phyloP scores from a whole-genome alignment of 2,113 vertebrate species.

The Myotis yumanensis region DNA sequence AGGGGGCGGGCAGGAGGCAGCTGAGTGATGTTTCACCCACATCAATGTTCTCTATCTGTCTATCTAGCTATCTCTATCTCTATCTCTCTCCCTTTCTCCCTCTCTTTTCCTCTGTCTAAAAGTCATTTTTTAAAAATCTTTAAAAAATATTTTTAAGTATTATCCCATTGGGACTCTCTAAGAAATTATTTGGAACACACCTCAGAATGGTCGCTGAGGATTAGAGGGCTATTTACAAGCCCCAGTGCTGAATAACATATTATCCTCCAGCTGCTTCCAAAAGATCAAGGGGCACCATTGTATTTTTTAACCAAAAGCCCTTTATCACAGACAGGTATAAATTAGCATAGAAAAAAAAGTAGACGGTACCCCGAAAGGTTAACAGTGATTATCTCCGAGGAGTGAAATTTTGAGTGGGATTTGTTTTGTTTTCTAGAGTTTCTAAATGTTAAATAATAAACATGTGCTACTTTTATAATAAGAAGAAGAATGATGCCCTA shows the following conservation, averaged over 20 bases:
- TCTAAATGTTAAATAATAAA: conserved; percentile 20
- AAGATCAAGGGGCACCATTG: not conserved
- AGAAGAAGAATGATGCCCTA: not conserved
- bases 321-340: not conserved
- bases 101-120: too few relatives aligned
- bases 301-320: conserved; percentile 19
- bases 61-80: too few relatives aligned
- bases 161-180: not conserved
- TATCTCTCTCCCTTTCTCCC: too few relatives aligned
- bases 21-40: too few relatives aligned
- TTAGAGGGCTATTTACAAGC: not conserved
- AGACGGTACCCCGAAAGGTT: not conserved
- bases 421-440: not conserved
- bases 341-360: not conserved
- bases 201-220: not conserved
- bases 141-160: not conserved
- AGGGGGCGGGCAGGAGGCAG: too few relatives aligned
- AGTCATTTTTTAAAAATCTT: too few relatives aligned
- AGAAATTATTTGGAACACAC: not conserved
- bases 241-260: not conserved
- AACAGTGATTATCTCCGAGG: not conserved
- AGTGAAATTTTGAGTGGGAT: not conserved
- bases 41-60: too few relatives aligned
- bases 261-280: not conserved
- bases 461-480: not conserved